phyloP scores from a whole-genome alignment of 2,888 invertebrate genomes.

The Tolmerus cingulatus region DNA sequence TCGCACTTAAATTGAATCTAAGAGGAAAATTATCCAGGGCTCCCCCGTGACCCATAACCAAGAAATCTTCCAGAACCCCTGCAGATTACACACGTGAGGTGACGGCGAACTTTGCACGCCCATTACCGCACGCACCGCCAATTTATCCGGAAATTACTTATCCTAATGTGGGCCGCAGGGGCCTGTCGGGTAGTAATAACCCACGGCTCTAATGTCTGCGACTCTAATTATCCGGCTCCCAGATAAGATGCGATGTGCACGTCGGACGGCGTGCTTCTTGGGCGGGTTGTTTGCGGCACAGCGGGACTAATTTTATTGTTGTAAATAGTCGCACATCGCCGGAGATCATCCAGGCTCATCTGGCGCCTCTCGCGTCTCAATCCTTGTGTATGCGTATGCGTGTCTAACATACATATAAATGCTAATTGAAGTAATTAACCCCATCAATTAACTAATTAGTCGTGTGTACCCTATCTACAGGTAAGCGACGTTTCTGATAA shows the following conservation, averaged over 20 bases:
- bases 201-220: constrained; percentile 38
- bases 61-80: constrained; percentile 8
- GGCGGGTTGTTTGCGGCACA: constrained; percentile 43
- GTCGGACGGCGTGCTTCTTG: neutral
- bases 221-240: constrained; percentile 42
- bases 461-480: constrained; percentile 60
- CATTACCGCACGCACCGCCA: constrained; percentile 25
- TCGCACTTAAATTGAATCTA: constrained; percentile 43
- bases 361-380: neutral
- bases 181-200: constrained; percentile 42
- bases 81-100: constrained; percentile 28
- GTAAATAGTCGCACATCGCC: constrained; percentile 18
- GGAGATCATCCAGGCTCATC: neutral
- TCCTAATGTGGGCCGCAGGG: constrained; percentile 38
- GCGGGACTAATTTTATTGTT: constrained; percentile 45
- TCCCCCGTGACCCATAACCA: constrained; percentile 45
- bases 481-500: constrained; percentile 62
- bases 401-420: constrained; percentile 44
- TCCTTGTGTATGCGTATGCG: neutral
- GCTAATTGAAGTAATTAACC: constrained; percentile 49
- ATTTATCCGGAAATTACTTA: constrained; percentile 38
- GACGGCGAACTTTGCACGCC: neutral
- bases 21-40: constrained; percentile 41
- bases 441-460: constrained; percentile 51
- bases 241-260: constrained; percentile 39